Evolutionary conservation across 35 echinoderm and acorn worm species (phyloP).

Genomic region (Anneissia japonica): DNA sequence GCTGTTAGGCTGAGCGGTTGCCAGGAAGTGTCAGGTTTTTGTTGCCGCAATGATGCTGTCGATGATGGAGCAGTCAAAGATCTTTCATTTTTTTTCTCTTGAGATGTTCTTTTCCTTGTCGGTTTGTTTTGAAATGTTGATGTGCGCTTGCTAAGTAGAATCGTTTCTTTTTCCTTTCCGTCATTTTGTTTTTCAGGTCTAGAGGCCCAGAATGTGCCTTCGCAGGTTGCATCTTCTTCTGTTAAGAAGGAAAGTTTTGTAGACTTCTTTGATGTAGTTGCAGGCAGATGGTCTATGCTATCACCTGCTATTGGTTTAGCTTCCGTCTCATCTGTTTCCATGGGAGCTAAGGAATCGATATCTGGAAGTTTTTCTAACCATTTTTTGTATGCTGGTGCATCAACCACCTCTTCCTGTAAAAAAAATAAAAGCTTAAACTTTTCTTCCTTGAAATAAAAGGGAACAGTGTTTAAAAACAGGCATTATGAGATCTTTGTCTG

Average conservation of each 20-base stretch:
- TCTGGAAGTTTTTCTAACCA: constrained; percentile 39
- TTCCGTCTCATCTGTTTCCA: neutral
- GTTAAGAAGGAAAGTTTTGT: constrained; percentile 61
- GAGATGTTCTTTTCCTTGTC: neutral
- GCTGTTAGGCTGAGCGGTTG: neutral
- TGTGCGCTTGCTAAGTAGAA: neutral
- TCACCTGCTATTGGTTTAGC: neutral
- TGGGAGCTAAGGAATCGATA: neutral
- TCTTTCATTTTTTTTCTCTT: neutral
- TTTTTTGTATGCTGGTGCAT: constrained; percentile 65
- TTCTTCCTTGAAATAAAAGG: neutral
- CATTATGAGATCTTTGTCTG: no score
- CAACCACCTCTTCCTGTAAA: constrained; percentile 44
- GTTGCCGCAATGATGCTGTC: neutral
- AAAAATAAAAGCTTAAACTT: neutral
- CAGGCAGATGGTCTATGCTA: neutral
- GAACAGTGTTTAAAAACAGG: no score
- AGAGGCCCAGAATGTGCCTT: constrained; percentile 49
- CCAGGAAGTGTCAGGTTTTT: neutral
- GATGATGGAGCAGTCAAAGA: neutral
- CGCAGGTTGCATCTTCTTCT: constrained; percentile 55
- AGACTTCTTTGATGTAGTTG: neutral
- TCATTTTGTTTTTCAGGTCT: neutral
- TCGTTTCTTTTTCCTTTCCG: neutral
- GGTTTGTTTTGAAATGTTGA: neutral